A percentile compares a stretch with the other conserved stretches of the same genome.
These are phyloP conservation scores for Ferdinandea cuprea DNA, from an alignment of 2,888 invertebrate species.

Conservation along the genomic window DNA sequence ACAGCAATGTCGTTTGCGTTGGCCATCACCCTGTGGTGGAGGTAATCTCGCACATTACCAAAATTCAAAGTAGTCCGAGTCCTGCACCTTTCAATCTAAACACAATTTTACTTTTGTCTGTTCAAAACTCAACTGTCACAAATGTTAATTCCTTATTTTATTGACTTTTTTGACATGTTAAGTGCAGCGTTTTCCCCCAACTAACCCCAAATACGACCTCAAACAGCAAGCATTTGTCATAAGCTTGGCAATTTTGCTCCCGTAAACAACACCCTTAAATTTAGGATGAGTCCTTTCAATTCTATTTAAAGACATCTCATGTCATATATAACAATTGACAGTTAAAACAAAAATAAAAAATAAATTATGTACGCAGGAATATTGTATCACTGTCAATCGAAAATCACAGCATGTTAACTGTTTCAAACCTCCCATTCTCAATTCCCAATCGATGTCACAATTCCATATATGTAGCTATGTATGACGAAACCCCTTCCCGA, in stretches of 20 bases:
- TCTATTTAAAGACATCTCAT: slow-evolving; percentile 2
- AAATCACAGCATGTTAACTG: slow-evolving; percentile 25
- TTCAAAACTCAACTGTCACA: no score
- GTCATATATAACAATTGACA: slow-evolving; percentile 5
- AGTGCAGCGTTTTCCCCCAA: no score
- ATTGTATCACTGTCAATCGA: slow-evolving; percentile 31
- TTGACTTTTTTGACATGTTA: no score
- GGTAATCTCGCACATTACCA: no score
- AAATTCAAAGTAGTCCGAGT: no score
- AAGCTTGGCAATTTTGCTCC: background rate
- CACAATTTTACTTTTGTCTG: no score
- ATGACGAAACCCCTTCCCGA: background rate
- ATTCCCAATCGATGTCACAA: slow-evolving; percentile 23
- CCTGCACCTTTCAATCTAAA: no score
- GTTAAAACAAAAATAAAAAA: background rate
- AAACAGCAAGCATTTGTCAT: slow-evolving; percentile 40
- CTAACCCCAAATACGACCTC: background rate
- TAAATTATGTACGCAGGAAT: no score
- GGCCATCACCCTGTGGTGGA: no score
- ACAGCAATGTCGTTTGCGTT: no score
- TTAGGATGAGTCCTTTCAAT: slow-evolving; percentile 12
- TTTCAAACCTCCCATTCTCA: background rate
- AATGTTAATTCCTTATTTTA: no score
- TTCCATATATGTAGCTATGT: no score
- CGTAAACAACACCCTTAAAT: slow-evolving; percentile 1